Evolutionary conservation across 2,888 invertebrate genomes (phyloP).

Genomic region (Acanthosoma haemorrhoidale): DNA sequence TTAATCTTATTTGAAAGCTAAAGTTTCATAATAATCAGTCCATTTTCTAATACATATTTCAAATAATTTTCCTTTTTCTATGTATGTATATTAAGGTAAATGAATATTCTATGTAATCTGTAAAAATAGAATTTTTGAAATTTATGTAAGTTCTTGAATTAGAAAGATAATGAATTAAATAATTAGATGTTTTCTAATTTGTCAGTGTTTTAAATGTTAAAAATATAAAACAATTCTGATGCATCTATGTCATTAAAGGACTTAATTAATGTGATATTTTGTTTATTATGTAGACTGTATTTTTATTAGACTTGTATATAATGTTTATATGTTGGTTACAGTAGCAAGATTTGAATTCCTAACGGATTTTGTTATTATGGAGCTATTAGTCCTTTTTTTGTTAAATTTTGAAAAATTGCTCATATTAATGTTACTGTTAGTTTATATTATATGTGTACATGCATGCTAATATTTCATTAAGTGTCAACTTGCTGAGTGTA

Average conservation of each 20-base stretch:
- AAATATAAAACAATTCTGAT: not conserved
- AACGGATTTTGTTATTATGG: not conserved
- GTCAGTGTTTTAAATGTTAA: not conserved
- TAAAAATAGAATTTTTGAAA: not conserved
- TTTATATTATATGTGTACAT: not conserved
- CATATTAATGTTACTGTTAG: not conserved
- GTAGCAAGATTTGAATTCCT: too few relatives aligned
- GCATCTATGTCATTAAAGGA: not conserved
- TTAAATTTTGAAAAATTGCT: not conserved
- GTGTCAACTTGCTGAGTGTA: not conserved
- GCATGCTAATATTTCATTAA: not conserved
- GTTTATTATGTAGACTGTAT: not conserved
- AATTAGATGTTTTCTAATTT: not conserved
- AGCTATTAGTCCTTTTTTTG: not conserved
- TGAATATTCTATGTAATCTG: not conserved
- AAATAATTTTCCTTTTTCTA: too few relatives aligned
- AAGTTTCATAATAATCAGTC: too few relatives aligned
- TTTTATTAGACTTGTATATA: not conserved
- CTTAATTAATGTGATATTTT: conserved; percentile 10
- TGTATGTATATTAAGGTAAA: not conserved
- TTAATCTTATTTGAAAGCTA: too few relatives aligned
- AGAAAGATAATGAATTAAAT: not conserved
- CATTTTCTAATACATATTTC: too few relatives aligned
- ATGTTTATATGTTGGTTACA: not conserved
- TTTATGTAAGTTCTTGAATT: not conserved